phyloP scores from a whole-genome alignment of 2,113 vertebrate species.

The Pterocles orientalis region DNA sequence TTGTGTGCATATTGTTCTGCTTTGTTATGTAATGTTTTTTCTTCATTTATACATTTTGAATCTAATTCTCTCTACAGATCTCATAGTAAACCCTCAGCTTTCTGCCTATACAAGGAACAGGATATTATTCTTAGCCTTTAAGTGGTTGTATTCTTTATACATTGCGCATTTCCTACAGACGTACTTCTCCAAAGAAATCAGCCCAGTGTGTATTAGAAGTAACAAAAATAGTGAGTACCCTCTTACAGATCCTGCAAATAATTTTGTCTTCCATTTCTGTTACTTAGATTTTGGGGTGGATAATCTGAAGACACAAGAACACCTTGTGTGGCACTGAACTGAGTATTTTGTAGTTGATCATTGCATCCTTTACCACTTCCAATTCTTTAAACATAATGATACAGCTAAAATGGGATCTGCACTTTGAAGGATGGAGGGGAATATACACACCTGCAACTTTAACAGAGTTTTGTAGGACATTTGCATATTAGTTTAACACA shows the following conservation, averaged over 20 bases:
- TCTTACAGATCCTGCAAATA: background rate
- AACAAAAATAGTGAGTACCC: background rate
- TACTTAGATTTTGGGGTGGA: background rate
- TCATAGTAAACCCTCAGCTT: background rate
- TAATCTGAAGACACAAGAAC: background rate
- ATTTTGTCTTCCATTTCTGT: background rate
- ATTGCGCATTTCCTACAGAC: background rate
- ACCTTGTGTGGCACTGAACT: background rate
- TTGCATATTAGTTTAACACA: background rate
- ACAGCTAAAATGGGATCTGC: background rate
- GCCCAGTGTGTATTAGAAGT: background rate
- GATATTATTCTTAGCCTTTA: background rate
- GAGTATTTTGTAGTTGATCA: background rate
- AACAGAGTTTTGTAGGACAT: background rate
- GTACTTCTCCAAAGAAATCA: background rate
- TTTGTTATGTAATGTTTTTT: background rate
- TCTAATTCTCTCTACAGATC: background rate
- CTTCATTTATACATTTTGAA: background rate
- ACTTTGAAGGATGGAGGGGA: rapidly evolving
- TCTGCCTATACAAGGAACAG: background rate
- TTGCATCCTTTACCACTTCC: background rate
- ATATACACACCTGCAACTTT: background rate
- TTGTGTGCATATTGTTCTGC: background rate
- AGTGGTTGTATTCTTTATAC: rapidly evolving
- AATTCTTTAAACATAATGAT: background rate